These are phyloP conservation scores for Misgurnus anguillicaudatus DNA, from an alignment of 2,113 vertebrate species.

Conservation along the genomic window DNA sequence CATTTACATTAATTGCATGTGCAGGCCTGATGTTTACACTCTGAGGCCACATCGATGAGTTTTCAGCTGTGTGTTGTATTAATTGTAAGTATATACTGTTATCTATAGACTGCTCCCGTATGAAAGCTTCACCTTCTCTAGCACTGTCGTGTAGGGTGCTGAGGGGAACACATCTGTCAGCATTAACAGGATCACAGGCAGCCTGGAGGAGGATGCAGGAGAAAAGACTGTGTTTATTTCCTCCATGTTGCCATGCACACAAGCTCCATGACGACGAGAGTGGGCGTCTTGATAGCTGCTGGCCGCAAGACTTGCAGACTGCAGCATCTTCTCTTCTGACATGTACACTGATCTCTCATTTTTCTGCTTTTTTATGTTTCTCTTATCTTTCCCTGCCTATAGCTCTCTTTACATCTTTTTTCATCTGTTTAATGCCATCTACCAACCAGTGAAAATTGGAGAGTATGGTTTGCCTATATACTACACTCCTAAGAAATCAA, in stretches of 20 bases:
- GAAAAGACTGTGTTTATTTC: conserved; percentile 40
- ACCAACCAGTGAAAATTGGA: neutral
- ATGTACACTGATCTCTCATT: conserved; percentile 18
- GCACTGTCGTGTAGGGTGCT: neutral
- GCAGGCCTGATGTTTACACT: neutral
- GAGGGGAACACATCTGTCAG: conserved; percentile 48
- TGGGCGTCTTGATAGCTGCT: conserved; percentile 43
- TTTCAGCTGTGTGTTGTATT: neutral
- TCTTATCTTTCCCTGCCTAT: neutral
- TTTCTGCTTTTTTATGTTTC: conserved; percentile 15
- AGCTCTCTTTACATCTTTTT: neutral
- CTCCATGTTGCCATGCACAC: conserved; percentile 52
- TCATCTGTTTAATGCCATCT: neutral
- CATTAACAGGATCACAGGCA: conserved; percentile 43
- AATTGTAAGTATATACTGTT: neutral
- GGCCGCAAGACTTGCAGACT: conserved; percentile 23
- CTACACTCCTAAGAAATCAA: too few relatives aligned
- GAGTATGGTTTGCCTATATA: neutral
- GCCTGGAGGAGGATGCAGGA: conserved; percentile 42
- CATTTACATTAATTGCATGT: neutral
- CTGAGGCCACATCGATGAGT: neutral
- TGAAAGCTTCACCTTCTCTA: conserved; percentile 24
- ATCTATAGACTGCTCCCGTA: neutral
- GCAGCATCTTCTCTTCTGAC: conserved; percentile 30
- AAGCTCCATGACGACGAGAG: conserved; percentile 54